Conservation (phyloP, 2,797 vertebrate species). For the Ceryle rudis region DNA sequence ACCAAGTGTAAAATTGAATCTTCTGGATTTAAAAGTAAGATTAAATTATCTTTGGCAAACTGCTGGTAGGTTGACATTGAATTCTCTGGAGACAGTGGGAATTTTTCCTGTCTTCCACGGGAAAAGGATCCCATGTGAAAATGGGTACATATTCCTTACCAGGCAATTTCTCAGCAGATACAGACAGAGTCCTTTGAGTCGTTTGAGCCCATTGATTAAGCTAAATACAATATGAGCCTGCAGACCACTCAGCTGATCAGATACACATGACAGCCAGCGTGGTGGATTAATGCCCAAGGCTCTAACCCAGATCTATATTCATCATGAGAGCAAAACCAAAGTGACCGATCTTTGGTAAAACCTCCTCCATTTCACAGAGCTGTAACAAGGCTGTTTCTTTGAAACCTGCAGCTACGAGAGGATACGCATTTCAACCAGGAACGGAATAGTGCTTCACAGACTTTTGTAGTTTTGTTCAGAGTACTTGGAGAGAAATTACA, state of each 20-base stretch:
- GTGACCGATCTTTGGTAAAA: neutral
- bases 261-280: accelerated
- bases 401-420: neutral
- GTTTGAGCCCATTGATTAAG: neutral
- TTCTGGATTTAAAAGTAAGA: neutral
- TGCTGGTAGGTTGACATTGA: neutral
- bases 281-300: neutral
- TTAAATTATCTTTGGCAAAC: neutral
- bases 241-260: neutral
- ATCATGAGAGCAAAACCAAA: neutral
- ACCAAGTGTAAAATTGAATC: neutral
- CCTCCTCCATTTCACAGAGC: neutral
- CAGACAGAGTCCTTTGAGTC: neutral
- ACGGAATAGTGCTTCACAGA: neutral
- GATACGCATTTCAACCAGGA: neutral
- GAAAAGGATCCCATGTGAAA: neutral
- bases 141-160: neutral
- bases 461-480: neutral
- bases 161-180: neutral
- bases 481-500: neutral
- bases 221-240: neutral
- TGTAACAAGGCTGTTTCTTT: neutral
- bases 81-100: neutral
- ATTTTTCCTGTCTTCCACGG: neutral
- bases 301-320: neutral